Base-by-base conservation (phyloP, 1,140 invertebrate species). In the Bombus pascuorum region DNA sequence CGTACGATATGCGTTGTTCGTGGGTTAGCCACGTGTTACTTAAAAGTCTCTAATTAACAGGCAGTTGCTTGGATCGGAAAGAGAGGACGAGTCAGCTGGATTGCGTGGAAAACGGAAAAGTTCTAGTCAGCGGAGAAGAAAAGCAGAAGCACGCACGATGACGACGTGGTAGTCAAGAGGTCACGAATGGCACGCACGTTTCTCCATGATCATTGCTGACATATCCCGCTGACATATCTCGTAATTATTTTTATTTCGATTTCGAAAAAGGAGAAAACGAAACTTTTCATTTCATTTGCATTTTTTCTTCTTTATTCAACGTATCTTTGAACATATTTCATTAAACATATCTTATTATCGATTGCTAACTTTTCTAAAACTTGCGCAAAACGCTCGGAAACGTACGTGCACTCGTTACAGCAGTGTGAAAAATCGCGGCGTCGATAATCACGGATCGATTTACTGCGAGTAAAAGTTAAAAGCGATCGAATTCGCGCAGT, bases 131-230 rank as follows among this genome's bases (percentile, higher is more conserved):
- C 28, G 12, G 39, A 44, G 32, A 66, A 80, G 76, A 44, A 68
- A 42, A 44, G 42, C 39, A 79, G 65, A 79, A 28, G 32, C 62
- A 62, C 12, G 39, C 22, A 28, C 22, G 77, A 68, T 65, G 65
- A 47, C n/a, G 25, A 10, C 32, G 32, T n/a, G 39, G 37, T 6
- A 68, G 28, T 57, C 28, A 12, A 62, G 62, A 42, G 70, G 80
- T 81, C 70, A 28, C n/a, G 80, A 74, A 65, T 73, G 80, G 37
- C 70, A 73, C 39, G 68, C 47, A 34, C n/a, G 25, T 25, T 68
- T 34, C 77, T 32, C 57, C 5, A 47, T 47, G n/a, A 10, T 59
- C 59, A 25, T 12, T 53, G 42, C 39, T 32, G 22, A 12, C 28
- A 57, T 10, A 32, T 32, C 15, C 39, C n/a, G 15, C 28, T 32